A percentile compares a stretch with the other conserved stretches of the same genome.
Conservation (phyloP, 1,140 invertebrate genomes). For the Habropoda laboriosa region DNA sequence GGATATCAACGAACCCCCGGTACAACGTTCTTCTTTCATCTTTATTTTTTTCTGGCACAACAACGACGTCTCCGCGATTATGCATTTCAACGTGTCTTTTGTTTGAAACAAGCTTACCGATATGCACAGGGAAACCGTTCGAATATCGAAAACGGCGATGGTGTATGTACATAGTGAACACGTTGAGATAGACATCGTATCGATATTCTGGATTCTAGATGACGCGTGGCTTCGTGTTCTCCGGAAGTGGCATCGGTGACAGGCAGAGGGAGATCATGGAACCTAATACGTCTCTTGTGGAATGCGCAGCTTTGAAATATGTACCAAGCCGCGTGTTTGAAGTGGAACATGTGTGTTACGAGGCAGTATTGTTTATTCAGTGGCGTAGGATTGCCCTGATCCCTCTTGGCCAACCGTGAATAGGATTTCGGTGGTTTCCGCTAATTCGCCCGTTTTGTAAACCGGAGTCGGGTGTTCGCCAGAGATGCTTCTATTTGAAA, state of each 20-base stretch:
- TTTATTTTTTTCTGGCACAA: too few species aligned
- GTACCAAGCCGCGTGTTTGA: background rate
- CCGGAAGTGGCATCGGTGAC: background rate
- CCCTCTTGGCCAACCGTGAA: background rate
- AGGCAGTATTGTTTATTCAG: background rate
- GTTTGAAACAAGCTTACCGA: too few species aligned
- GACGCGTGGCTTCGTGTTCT: background rate
- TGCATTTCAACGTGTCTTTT: too few species aligned
- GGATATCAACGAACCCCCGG: too few species aligned
- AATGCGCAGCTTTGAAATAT: slow-evolving; percentile 7
- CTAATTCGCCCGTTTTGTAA: background rate
- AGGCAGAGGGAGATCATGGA: background rate
- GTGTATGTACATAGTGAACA: background rate
- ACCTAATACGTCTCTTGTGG: background rate
- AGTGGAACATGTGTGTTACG: background rate
- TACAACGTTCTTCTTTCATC: background rate
- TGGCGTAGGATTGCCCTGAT: background rate
- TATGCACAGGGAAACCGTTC: too few species aligned
- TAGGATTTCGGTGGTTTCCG: background rate
- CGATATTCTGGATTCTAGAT: background rate
- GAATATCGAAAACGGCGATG: background rate
- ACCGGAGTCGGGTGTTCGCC: background rate
- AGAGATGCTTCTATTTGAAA: background rate
- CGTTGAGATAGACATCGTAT: background rate
- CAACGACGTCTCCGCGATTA: background rate